These are phyloP conservation scores for Netelia virgata DNA, from an alignment of 2,888 invertebrate species.

Conservation along the genomic window DNA sequence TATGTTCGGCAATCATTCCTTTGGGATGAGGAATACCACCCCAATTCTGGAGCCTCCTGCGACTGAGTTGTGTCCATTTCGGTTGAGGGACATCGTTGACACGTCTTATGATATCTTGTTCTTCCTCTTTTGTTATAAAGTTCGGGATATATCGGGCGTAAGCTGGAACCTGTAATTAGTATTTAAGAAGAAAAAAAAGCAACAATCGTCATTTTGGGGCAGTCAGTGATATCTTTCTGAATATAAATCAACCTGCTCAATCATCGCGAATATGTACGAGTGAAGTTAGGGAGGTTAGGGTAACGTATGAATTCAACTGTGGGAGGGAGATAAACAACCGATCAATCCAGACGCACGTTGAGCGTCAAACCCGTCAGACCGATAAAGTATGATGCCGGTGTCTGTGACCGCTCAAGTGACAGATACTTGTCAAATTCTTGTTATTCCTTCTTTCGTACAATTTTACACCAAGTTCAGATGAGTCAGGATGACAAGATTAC, in stretches of 20 bases:
- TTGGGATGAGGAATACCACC: slow-evolving; percentile 97
- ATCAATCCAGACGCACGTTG: not conserved
- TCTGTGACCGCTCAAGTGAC: slow-evolving; percentile 17
- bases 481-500: slow-evolving; percentile 7
- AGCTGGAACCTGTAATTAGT: slow-evolving; percentile 86
- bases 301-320: not conserved
- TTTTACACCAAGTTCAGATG: not conserved
- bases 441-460: not conserved
- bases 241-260: slow-evolving; percentile 40
- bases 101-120: slow-evolving; percentile 89
- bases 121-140: slow-evolving; percentile 92
- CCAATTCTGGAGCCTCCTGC: slow-evolving; percentile 98
- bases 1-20: slow-evolving; percentile 96
- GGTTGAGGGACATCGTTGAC: slow-evolving; percentile 94
- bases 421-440: not conserved
- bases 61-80: slow-evolving; percentile 97
- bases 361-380: not conserved
- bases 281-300: slow-evolving; percentile 39
- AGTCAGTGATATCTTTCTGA: not conserved
- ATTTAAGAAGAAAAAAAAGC: too few relatives aligned
- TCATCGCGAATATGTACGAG: slow-evolving; percentile 25
- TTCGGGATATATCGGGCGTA: slow-evolving; percentile 93
- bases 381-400: not conserved
- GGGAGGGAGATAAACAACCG: not conserved
- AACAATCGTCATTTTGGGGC: not conserved